phyloP scores from a whole-genome alignment of 2,797 vertebrate species.

The Clarias platycephalus region DNA sequence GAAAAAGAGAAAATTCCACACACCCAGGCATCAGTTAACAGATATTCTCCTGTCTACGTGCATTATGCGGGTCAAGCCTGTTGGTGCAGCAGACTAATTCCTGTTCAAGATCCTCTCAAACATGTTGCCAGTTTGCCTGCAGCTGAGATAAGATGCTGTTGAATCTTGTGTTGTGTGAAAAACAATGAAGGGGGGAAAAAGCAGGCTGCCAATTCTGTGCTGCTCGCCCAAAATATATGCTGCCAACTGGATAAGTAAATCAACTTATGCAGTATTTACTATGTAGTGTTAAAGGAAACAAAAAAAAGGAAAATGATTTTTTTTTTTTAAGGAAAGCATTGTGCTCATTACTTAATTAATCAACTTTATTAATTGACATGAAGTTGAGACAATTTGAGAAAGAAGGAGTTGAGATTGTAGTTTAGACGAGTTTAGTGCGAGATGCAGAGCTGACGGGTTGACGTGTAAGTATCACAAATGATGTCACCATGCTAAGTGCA shows the following conservation, averaged over 20 bases:
- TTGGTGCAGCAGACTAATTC: constrained; percentile 19
- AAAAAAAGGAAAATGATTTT: constrained; percentile 20
- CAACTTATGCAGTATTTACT: constrained; percentile 15
- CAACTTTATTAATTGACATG: background rate
- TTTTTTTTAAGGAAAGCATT: constrained; percentile 2
- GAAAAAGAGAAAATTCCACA: constrained; percentile 41
- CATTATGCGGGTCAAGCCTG: constrained; percentile 64
- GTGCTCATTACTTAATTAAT: background rate
- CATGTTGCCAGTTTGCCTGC: constrained; percentile 29
- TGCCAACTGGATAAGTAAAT: constrained; percentile 37
- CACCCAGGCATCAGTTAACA: constrained; percentile 58
- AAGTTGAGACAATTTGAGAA: constrained; percentile 7
- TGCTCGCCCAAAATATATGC: constrained; percentile 8
- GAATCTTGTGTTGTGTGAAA: constrained; percentile 7
- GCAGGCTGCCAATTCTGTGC: background rate
- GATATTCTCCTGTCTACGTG: constrained; percentile 61
- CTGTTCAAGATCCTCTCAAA: constrained; percentile 32
- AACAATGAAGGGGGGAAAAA: background rate
- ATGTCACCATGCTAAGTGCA: background rate
- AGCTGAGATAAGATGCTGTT: constrained; percentile 30
- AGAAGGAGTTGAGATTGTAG: constrained; percentile 2
- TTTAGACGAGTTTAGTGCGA: background rate
- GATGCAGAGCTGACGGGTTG: background rate
- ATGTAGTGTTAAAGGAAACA: constrained; percentile 22
- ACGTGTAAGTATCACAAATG: background rate